A percentile compares a stretch with the other conserved stretches of the same genome.
Evolutionary conservation across 92 coral and sea anemone species (phyloP).

Genomic region (Palythoa grandis): DNA sequence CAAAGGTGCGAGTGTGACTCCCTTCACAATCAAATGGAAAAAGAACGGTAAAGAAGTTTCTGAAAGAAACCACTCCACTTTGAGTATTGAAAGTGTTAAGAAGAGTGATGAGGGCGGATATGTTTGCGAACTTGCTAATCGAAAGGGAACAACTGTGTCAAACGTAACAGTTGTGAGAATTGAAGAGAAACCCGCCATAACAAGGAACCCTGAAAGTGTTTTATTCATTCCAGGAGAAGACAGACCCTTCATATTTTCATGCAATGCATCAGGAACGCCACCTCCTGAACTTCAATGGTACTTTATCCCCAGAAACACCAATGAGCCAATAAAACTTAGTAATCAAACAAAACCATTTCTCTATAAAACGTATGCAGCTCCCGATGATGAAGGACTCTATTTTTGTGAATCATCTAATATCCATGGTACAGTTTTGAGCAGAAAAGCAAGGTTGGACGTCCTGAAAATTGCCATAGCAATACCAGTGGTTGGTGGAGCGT

Average conservation of each 20-base stretch:
- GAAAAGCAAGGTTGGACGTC: conserved; percentile 48
- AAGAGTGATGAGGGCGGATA: conserved; percentile 50
- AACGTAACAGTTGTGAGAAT: conserved; percentile 57
- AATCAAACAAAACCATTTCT: conserved; percentile 28
- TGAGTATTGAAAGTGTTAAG: conserved; percentile 22
- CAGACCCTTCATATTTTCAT: conserved; percentile 20
- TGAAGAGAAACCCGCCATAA: conserved; percentile 47
- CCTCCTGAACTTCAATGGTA: conserved; percentile 59
- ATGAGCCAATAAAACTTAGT: neutral
- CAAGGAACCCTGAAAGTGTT: conserved; percentile 26
- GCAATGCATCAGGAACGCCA: conserved; percentile 59
- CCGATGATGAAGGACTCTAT: conserved; percentile 45
- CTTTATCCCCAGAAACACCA: conserved; percentile 20
- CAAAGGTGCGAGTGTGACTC: conserved; percentile 31
- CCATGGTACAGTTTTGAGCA: conserved; percentile 45
- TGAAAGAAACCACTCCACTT: neutral
- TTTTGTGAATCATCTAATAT: conserved; percentile 50
- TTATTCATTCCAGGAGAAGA: conserved; percentile 10
- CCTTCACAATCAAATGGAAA: conserved; percentile 39
- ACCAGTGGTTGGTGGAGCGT: conserved; percentile 34
- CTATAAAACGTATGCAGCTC: neutral
- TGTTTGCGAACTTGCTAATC: conserved; percentile 45
- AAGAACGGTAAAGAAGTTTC: conserved; percentile 47
- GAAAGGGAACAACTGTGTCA: conserved; percentile 42
- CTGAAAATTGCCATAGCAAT: conserved; percentile 29